phyloP scores from a whole-genome alignment of 2,113 vertebrate species.

The Engystomops pustulosus region DNA sequence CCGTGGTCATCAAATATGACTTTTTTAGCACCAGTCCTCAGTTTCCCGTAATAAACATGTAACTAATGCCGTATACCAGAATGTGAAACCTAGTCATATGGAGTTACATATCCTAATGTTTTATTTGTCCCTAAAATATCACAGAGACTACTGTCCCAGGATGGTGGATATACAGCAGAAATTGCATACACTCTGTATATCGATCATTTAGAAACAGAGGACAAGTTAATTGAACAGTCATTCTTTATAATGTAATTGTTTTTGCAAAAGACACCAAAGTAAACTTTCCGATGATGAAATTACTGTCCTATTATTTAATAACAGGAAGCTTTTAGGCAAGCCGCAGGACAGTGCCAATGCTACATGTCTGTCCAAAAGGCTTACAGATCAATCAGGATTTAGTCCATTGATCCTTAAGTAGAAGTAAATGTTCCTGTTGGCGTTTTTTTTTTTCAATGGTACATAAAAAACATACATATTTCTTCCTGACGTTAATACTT shows the following conservation, averaged over 20 bases:
- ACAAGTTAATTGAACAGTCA: constrained; percentile 28
- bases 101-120: not conserved
- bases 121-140: not conserved
- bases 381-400: constrained; percentile 52
- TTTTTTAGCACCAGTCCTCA: not conserved
- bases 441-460: constrained; percentile 27
- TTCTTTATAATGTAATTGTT: constrained; percentile 29
- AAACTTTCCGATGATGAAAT: constrained; percentile 1
- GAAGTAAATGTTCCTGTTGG: constrained; percentile 46
- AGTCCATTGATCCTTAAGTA: constrained; percentile 45
- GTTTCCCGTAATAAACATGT: constrained; percentile 37
- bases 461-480: constrained; percentile 29
- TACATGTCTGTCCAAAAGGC: constrained; percentile 27
- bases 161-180: constrained; percentile 14
- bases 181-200: not conserved
- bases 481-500: constrained; percentile 39
- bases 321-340: constrained; percentile 43
- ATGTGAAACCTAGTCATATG: not conserved
- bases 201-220: not conserved
- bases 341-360: constrained; percentile 1
- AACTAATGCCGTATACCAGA: constrained; percentile 24
- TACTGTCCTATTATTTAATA: constrained; percentile 25
- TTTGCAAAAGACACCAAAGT: constrained; percentile 18
- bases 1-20: not conserved
- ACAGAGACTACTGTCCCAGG: not conserved